Evolutionary conservation across 2,888 invertebrate genomes (phyloP).

Genomic region (Hylaea fasciaria): DNA sequence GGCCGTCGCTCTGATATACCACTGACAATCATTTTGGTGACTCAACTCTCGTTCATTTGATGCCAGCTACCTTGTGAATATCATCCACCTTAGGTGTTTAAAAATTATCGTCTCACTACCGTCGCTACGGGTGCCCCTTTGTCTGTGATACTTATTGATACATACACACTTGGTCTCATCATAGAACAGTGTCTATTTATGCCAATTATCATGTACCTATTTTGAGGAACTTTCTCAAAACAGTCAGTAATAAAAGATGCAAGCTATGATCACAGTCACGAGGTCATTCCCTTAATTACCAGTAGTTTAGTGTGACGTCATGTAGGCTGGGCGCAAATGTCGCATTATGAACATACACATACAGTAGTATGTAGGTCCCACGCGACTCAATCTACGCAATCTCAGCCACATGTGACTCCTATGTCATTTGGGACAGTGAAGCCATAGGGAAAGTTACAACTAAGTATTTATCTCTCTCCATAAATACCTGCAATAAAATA

Average conservation of each 20-base stretch:
- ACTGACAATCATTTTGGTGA: no score
- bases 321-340: slow-evolving; percentile 51
- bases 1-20: no score
- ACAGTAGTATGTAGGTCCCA: slow-evolving; percentile 48
- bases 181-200: slow-evolving; percentile 21
- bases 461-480: background rate
- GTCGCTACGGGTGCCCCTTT: no score
- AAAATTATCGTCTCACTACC: no score
- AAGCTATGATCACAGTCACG: background rate
- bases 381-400: slow-evolving; percentile 44
- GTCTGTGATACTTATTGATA: no score
- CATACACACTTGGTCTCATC: no score
- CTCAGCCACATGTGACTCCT: slow-evolving; percentile 23
- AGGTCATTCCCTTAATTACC: background rate
- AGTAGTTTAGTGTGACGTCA: slow-evolving; percentile 47
- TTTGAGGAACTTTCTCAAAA: no score
- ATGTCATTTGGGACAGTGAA: slow-evolving; percentile 17
- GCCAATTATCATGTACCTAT: no score
- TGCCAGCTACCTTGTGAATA: no score
- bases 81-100: no score
- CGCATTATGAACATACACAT: slow-evolving; percentile 27
- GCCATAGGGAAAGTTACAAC: slow-evolving; percentile 15
- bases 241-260: background rate
- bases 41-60: no score
- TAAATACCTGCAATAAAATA: background rate